Base-by-base conservation (phyloP, 2,888 invertebrate genomes). In the Augochlorella aurata region DNA sequence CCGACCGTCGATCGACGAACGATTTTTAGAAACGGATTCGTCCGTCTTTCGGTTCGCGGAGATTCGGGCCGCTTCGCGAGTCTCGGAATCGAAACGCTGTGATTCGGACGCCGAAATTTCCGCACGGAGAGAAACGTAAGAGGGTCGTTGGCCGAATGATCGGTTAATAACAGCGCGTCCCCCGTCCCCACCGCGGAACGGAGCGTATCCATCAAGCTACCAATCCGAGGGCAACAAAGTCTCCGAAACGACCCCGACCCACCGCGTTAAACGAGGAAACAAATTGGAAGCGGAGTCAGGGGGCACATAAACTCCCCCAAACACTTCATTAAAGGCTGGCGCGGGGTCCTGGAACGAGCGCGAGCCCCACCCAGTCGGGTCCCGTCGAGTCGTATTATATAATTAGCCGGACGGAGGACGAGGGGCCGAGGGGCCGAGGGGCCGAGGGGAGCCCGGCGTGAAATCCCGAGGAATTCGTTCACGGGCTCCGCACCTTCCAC, bases 351-450 rank as follows among this genome's bases (percentile, higher is more conserved):
- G 72, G 14, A 69, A 81, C 79, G 65, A 54, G 72, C 79, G 72
- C 66, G 61, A 24, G 65, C 71, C 63, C 50, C 52, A n/a, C 72
- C 61, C 54, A 54, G 52, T 21, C 45, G 47, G 58, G 44, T 65
- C 54, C 29, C 79, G 63, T 16, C 68, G 72, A 72, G 63, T 49
- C 63, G 79, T 81, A 81, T 73, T 70, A 80, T 81, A 79, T 81
- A 79, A 81, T 81, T 79, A 81, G 61, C 73, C 63, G 24, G n/a
- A 7, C 38, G 45, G 66, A 38, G 65, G 74, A 82, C 65, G 75
- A 12, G 54, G 54, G 87, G 14, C 95, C 93, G 73, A 77, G 74
- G 9, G 38, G 38, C 38, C 38, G 38, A 3, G 7, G 38, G 38
- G 38, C 3, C 38, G 38, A 45, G 50, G 49, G 67, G 38, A 24